Evolutionary conservation across 1,140 invertebrate species (phyloP), one percentile per base, ranked within the genome.

Genomic region (Nilaparvata lugens): DNA sequence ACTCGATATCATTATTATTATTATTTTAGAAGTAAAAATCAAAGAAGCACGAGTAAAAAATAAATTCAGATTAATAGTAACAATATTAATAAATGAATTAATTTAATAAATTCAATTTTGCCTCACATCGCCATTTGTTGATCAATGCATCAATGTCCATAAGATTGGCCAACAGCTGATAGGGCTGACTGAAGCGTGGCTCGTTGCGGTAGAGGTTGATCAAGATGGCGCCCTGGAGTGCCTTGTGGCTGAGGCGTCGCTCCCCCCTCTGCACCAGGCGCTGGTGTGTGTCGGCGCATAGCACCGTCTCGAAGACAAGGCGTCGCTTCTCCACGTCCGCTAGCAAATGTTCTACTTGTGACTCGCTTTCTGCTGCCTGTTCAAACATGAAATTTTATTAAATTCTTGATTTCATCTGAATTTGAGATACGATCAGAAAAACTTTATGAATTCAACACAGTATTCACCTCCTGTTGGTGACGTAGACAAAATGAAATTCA

Each of bases 71-170:
- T n/a, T n/a, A n/a, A n/a, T n/a, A n/a, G n/a, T n/a, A n/a, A n/a
- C n/a, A n/a, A n/a, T n/a, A n/a, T n/a, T n/a, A n/a, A n/a, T n/a
- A n/a, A n/a, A n/a, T n/a, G n/a, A n/a, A n/a, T n/a, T n/a, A n/a
- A n/a, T n/a, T n/a, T n/a, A n/a, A n/a, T n/a, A n/a, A n/a, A n/a
- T n/a, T n/a, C n/a, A n/a, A n/a, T n/a, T n/a, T n/a, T n/a, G n/a
- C n/a, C 88, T 88, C 83, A 98, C 96, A 98, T 77, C 97, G 83
- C 97, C 97, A 99, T 76, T 98, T 98, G n/a, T 95, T 98, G 64
- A 99, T 92, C 52, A 97, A 78, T 1, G 94, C 93, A 77, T 99
- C 97, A 31, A 99, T 96, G 72, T 99, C 95, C 91, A 97, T 97
- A 1, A 99, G 81, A 4, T 93, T 78, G 0, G 86, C 91, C 0